Evolutionary conservation across 2,797 vertebrate species (phyloP), one percentile per base, ranked within the genome.

Genomic region (Sebastes reedi): DNA sequence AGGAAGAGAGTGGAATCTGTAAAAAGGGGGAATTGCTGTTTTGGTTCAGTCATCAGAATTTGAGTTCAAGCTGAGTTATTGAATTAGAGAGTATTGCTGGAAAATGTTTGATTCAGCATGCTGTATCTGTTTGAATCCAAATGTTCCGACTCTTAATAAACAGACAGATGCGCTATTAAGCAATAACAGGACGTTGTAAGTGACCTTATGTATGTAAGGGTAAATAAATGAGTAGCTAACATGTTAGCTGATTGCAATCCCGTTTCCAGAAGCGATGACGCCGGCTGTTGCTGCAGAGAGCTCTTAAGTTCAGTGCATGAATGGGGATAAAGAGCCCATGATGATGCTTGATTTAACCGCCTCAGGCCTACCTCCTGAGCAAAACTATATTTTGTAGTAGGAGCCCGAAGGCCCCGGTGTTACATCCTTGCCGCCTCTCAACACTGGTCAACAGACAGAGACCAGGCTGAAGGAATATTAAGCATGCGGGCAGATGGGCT

Each of bases 301-400:
- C 84, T 82, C 72, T 84, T 79, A 68, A 87, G 68, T 85, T 80
- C 78, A 85, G 80, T 22, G 71, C 60, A 75, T 79, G 67, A 87
- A 83, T 70, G 70, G 59, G 77, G 74, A 89, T 87, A 85, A 91
- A 90, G 82, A 80, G 81, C 54, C 46, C 14, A 36, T 77, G 89
- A 88, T 89, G 83, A 91, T 75, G 86, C 74, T 87, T 80, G 78
- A 91, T 94, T 91, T 85, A 87, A 85, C 84, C 14, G 65, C 89
- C 83, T 81, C 42, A 36, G 85, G 87, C 86, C 61, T 81, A 78
- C 67, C 71, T 91, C 64, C 80, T 75, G 67, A 89, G 86, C 83
- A 79, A 87, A 89, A 83, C 77, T 73, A 42, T 59, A 67, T 84
- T 87, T 77, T 86, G 67, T 81, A 39, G 18, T 79, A 68, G 69